A percentile compares a stretch with the other conserved stretches of the same genome.
phyloP scores from a whole-genome alignment of 2,888 invertebrate species.

The Seira ritae region DNA sequence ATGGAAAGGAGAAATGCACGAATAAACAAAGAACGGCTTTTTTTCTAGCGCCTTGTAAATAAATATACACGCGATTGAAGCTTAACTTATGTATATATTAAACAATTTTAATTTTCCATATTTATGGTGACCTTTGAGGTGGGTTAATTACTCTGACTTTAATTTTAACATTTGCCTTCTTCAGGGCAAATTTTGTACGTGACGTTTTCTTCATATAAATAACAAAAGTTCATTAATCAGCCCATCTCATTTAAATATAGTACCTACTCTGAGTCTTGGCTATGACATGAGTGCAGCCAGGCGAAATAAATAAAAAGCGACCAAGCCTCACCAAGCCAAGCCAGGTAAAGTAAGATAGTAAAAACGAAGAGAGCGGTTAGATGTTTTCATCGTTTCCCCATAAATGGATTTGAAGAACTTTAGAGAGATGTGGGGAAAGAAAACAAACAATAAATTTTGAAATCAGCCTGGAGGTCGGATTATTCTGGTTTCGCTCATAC shows the following conservation, averaged over 20 bases:
- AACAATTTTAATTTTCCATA: neutral
- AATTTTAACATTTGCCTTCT: neutral
- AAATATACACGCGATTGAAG: neutral
- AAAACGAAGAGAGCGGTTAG: too few relatives aligned
- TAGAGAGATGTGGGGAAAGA: neutral
- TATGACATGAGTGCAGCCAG: neutral
- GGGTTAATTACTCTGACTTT: conserved; percentile 2
- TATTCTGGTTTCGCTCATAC: neutral
- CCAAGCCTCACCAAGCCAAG: too few relatives aligned
- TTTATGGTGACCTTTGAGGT: neutral
- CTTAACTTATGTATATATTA: neutral
- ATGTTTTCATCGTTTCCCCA: too few relatives aligned
- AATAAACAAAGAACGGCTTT: too few relatives aligned
- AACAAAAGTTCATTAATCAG: neutral
- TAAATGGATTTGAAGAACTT: neutral
- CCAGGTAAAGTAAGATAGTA: too few relatives aligned
- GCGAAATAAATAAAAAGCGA: neutral
- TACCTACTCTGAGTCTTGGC: neutral
- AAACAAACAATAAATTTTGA: conserved; percentile 5
- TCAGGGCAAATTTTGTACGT: neutral
- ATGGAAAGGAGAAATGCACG: too few relatives aligned
- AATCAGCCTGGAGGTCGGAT: neutral
- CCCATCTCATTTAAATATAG: conserved; percentile 8
- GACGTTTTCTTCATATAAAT: neutral
- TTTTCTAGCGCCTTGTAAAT: neutral